phyloP scores from a whole-genome alignment of 2,888 invertebrate species.

The Oxytorus armatus region DNA sequence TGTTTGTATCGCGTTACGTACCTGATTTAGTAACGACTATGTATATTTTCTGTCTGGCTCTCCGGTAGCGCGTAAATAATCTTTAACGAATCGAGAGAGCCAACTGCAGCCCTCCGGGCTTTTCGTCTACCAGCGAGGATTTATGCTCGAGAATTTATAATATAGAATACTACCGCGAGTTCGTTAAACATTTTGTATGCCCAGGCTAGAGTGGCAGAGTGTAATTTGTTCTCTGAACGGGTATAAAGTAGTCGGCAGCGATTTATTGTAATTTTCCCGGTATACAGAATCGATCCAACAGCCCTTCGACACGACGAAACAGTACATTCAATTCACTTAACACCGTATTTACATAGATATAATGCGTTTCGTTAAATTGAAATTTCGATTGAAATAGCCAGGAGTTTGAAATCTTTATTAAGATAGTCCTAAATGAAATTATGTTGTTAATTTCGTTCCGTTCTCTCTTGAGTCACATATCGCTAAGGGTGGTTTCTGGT shows the following conservation, averaged over 20 bases:
- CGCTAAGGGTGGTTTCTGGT: too few species aligned
- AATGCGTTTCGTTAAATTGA: not conserved
- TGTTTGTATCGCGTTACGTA: slow-evolving; percentile 32
- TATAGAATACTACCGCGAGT: slow-evolving; percentile 1
- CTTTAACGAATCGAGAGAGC: slow-evolving; percentile 44
- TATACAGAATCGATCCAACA: not conserved
- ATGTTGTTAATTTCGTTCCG: too few species aligned
- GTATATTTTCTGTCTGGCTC: slow-evolving; percentile 24
- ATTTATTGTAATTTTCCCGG: not conserved
- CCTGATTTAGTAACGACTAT: slow-evolving; percentile 28
- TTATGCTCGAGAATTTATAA: slow-evolving; percentile 33
- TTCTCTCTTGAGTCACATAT: too few species aligned
- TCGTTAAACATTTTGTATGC: slow-evolving; percentile 18
- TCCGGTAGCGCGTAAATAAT: slow-evolving; percentile 49
- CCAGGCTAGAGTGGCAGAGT: not conserved
- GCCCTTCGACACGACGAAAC: not conserved
- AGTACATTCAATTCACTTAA: not conserved
- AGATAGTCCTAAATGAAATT: too few species aligned
- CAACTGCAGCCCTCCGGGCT: slow-evolving; percentile 7
- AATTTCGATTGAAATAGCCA: not conserved
- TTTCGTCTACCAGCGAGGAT: slow-evolving; percentile 35
- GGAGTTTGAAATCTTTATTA: too few species aligned
- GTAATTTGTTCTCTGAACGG: not conserved
- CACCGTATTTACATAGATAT: slow-evolving; percentile 3
- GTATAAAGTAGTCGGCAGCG: too few species aligned